Percentiles rank a stretch among this genome's conserved stretches.
Conservation (phyloP, 1,140 invertebrate species). For the Odontomachus brunneus region DNA sequence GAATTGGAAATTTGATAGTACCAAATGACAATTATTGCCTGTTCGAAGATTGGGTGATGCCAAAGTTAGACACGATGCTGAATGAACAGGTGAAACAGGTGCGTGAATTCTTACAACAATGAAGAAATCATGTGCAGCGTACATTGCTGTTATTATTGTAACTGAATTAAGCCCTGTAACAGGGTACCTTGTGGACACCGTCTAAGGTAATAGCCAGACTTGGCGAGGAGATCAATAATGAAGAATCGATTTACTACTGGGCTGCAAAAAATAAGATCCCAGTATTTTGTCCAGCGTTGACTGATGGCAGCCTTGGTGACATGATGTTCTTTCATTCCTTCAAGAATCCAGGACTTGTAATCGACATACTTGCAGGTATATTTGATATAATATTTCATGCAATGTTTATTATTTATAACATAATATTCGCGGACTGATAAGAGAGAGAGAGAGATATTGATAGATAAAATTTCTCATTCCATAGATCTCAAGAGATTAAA, state of each 20-base stretch:
- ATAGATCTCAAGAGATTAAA: slow-evolving; percentile 95
- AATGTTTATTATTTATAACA: not conserved
- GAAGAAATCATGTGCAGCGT: slow-evolving; percentile 5
- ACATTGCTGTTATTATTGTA: slow-evolving; percentile 31
- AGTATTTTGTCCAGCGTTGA: slow-evolving; percentile 98
- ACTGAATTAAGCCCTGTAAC: not conserved
- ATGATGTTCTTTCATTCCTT: slow-evolving; percentile 99
- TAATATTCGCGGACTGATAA: not conserved
- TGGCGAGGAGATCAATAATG: slow-evolving; percentile 96
- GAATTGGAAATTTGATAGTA: slow-evolving; percentile 98
- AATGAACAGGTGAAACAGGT: slow-evolving; percentile 93
- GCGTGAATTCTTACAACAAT: slow-evolving; percentile 56
- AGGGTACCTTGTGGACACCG: slow-evolving; percentile 95
- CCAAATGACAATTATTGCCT: slow-evolving; percentile 99
- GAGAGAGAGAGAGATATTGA: too few species aligned
- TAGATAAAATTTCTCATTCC: slow-evolving; percentile 57
- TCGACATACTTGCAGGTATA: slow-evolving; percentile 96
- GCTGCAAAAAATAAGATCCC: slow-evolving; percentile 99
- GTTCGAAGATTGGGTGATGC: slow-evolving; percentile 99
- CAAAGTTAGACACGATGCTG: slow-evolving; percentile 96
- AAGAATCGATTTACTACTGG: slow-evolving; percentile 99
- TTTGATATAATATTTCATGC: not conserved
- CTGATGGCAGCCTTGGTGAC: slow-evolving; percentile 99
- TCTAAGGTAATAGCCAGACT: slow-evolving; percentile 94
- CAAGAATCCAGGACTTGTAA: slow-evolving; percentile 94